Evolutionary conservation across 2,113 vertebrate genomes (phyloP).

Genomic region (Eurystomus gularis): DNA sequence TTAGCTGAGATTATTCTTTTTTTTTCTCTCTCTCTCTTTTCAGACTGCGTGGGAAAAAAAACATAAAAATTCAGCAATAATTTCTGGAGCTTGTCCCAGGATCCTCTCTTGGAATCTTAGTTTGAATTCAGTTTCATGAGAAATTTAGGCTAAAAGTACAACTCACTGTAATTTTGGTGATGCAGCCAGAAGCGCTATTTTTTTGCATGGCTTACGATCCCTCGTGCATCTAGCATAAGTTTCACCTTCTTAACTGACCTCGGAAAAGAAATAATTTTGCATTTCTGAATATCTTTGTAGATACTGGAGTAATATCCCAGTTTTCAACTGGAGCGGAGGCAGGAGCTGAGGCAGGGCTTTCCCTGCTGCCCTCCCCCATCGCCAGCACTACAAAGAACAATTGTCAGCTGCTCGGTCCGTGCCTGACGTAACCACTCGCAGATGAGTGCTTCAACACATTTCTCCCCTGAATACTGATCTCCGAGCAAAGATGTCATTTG

Average conservation of each 20-base stretch:
- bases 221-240: neutral
- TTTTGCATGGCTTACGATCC: neutral
- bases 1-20: neutral
- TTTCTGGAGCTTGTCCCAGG: neutral
- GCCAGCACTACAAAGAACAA: constrained; percentile 1
- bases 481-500: neutral
- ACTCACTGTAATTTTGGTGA: neutral
- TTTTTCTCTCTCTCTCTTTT: neutral
- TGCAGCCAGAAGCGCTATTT: neutral
- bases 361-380: neutral
- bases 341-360: neutral
- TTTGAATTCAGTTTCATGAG: neutral
- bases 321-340: neutral
- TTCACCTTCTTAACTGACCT: neutral
- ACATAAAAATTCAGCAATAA: neutral
- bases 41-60: neutral
- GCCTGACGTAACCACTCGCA: neutral
- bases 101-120: neutral
- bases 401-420: neutral
- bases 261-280: neutral
- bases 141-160: neutral
- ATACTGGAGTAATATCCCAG: neutral
- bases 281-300: neutral
- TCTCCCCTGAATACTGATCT: neutral
- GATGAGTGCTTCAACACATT: neutral